A percentile compares a stretch with the other conserved stretches of the same genome.
Evolutionary conservation across 2,113 vertebrate species (phyloP).

Genomic region (Anthoscopus minutus): DNA sequence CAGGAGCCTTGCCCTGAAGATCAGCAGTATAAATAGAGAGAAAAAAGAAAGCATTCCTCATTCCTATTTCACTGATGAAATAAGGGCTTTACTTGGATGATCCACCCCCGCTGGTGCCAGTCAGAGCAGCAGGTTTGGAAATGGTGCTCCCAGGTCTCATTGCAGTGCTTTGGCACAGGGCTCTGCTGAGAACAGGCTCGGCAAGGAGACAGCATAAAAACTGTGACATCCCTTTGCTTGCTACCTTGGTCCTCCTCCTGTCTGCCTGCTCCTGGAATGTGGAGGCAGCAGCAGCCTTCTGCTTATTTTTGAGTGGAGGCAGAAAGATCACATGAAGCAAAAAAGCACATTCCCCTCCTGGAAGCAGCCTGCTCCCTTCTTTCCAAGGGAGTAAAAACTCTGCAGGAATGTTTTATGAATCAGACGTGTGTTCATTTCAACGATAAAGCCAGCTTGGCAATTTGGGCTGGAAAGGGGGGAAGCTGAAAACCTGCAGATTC

Average conservation of each 20-base stretch:
- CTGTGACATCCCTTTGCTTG: neutral
- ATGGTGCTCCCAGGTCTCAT: fast-evolving
- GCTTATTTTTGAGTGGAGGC: neutral
- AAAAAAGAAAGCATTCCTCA: neutral
- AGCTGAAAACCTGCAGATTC: neutral
- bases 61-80: neutral
- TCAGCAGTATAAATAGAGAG: neutral
- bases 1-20: neutral
- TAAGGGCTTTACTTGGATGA: neutral
- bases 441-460: slow-evolving; percentile 30
- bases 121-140: neutral
- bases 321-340: slow-evolving; percentile 2
- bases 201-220: neutral
- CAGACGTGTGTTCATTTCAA: slow-evolving; percentile 28
- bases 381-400: slow-evolving; percentile 26
- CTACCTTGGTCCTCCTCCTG: neutral
- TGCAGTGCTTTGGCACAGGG: neutral
- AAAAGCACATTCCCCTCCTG: slow-evolving; percentile 34
- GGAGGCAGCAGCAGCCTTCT: neutral
- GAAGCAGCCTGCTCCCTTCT: slow-evolving; percentile 6
- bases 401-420: slow-evolving; percentile 43
- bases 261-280: neutral
- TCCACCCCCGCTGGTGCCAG: neutral
- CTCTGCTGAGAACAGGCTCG: neutral
- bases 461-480: neutral